Evolutionary conservation across 2,888 invertebrate species (phyloP), one percentile per base, ranked within the genome.

Genomic region (Drepanosiphum platanoidis): DNA sequence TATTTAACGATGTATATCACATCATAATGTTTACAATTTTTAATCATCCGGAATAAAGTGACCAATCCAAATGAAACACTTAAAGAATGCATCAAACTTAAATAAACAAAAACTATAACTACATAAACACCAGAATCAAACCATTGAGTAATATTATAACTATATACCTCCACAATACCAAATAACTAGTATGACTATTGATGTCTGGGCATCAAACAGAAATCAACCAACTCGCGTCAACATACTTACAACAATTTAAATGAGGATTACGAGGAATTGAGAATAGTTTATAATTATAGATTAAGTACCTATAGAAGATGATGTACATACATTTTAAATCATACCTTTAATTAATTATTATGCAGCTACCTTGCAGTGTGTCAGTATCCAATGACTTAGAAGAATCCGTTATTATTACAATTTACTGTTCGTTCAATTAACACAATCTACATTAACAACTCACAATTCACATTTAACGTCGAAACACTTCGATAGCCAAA

Each of bases 401-500:
- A 30, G 13, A n/a, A 13, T 64, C 27, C 11, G 27, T 64, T 78
- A 30, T 66, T 32, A 27, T 64, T 22, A n/a, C 39, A 78, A 78
- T 39, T 64, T 13, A 11, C 27, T 11, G 61, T 75, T 8, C 34
- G 34, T 27, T n/a, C 3, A 30, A 4, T n/a, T 22, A 36, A 36
- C 27, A 61, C 34, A 68, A 66, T 36, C 9, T 18, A 8, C 34
- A 68, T 2, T 64, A 34, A 66, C 32, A 32, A 61, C 0, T n/a
- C 7, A 58, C 4, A 39, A 22, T 39, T 42, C 42, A 66, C 32
- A 64, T 78, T 64, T 30, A 78, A 78, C 78, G 30, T 64, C 30
- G 64, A 78, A 39, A 18, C 36, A 77, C n/a, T 75, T 52, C 58
- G 75, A 61, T 27, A 52, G 52, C 4, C 52, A 7, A 27, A 75